Percentiles rank a stretch among this genome's conserved stretches.
Conservation (phyloP, 2,113 vertebrate genomes). For the Dermatemys mawii region DNA sequence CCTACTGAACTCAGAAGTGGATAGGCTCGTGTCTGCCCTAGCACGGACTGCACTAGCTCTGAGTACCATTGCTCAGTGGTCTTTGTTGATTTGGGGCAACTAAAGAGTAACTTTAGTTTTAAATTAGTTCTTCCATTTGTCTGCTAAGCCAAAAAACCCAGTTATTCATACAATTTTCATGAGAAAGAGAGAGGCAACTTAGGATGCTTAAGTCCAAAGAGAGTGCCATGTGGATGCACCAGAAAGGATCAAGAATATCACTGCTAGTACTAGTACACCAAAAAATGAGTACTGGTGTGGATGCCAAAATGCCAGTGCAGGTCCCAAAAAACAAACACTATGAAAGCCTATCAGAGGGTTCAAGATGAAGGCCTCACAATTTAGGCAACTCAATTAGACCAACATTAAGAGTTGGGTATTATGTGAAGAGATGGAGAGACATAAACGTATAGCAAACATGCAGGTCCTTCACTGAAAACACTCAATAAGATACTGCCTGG, state of each 20-base stretch:
- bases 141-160: neutral
- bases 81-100: neutral
- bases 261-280: neutral
- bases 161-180: neutral
- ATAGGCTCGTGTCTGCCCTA: neutral
- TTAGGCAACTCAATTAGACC: neutral
- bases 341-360: neutral
- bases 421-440: neutral
- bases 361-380: neutral
- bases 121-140: neutral
- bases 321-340: neutral
- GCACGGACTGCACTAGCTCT: neutral
- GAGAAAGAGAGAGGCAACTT: neutral
- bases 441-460: neutral
- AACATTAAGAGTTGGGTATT: neutral
- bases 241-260: neutral
- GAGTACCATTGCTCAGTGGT: neutral
- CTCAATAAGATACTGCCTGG: neutral
- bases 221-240: neutral
- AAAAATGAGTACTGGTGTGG: neutral
- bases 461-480: neutral
- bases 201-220: neutral
- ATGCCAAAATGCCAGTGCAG: neutral
- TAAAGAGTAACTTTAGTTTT: neutral
- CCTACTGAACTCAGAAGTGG: neutral